Base-by-base conservation (phyloP, 2,888 invertebrate species). In the Drosophila tripunctata region DNA sequence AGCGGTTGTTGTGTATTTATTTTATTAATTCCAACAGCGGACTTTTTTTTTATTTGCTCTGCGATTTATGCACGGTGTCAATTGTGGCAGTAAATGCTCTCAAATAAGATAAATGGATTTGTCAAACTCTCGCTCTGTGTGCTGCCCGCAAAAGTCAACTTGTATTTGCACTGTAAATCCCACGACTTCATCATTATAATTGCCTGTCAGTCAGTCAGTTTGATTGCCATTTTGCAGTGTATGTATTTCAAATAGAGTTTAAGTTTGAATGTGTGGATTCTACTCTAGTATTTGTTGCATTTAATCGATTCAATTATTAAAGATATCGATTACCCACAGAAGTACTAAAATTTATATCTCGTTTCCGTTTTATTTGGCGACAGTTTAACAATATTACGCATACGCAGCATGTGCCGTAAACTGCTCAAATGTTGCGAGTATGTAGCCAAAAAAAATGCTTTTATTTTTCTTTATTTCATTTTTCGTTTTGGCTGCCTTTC, bases 71-170 rank as follows among this genome's bases (percentile, higher is more conserved):
- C 40, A 51, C 51, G 33, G 36, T 52, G 67, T 71, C 68, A 74
- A 67, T 68, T 69, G 56, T 54, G 66, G 60, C 54, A 45, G 47
- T 33, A 64, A 60, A 60, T 48, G 69, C 35, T 50, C 45, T 35
- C 63, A 71, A 66, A 55, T 69, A 71, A 65, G 63, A 76, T 79
- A 83, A 80, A 82, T 76, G 66, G 35, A 69, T 66, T 65, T 75
- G 56, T 63, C 47, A 38, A 54, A 57, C 60, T 40, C 36, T 17
- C 41, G 65, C 63, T 56, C 44, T 55, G 56, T 74, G 43, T 21
- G 10, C 21, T 27, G 43, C 17, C 30, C 30, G 17, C 38, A 27
- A 35, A 41, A 38, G 22, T 21, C 27, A 45, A 64, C 45, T 54
- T 54, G 15, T 22, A 21, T 44, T 56, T 54, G 48, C 45, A 22